Evolutionary conservation across 2,797 vertebrate species (phyloP).

Genomic region (Anguilla pacifica): DNA sequence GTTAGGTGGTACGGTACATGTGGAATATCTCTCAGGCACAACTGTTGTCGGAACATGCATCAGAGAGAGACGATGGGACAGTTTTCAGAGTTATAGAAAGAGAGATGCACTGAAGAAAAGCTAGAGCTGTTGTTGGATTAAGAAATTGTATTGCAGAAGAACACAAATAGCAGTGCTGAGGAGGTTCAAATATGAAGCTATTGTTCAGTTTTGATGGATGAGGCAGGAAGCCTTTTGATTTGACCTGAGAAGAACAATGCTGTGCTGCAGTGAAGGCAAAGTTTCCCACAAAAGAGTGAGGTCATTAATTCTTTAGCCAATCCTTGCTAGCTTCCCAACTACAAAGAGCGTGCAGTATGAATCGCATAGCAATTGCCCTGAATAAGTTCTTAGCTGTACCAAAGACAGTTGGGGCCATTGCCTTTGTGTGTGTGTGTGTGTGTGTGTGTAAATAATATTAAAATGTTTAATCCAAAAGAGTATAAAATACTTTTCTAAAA

Average conservation of each 20-base stretch:
- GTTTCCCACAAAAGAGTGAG: neutral
- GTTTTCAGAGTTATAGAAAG: conserved; percentile 69
- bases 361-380: neutral
- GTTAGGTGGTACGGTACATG: conserved; percentile 69
- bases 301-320: neutral
- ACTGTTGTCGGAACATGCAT: conserved; percentile 74
- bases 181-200: conserved; percentile 71
- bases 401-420: no score
- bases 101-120: conserved; percentile 38
- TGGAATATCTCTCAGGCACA: conserved; percentile 69
- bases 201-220: neutral
- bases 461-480: no score
- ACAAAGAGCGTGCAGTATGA: neutral
- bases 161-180: conserved; percentile 65
- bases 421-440: no score
- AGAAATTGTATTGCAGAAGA: conserved; percentile 34
- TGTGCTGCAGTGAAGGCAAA: neutral
- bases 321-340: neutral
- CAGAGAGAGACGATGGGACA: conserved; percentile 78
- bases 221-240: conserved; percentile 6
- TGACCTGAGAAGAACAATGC: neutral
- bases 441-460: no score
- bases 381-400: no score
- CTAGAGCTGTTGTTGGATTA: neutral
- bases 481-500: no score